Conservation (phyloP, 2,888 invertebrate species). For the Oscheius sp. region DNA sequence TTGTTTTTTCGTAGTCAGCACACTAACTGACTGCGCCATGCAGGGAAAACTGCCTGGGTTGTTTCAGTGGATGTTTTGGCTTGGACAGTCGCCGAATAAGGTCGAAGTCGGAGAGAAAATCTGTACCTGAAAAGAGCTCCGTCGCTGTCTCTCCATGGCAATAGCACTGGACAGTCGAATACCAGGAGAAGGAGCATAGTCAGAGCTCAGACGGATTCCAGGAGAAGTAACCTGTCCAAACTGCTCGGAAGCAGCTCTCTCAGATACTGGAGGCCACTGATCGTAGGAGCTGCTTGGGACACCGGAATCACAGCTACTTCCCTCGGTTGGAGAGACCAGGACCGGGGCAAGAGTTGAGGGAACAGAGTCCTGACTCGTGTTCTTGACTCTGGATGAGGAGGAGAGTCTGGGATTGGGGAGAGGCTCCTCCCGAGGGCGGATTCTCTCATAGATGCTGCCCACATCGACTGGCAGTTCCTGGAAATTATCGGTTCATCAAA, state of each 20-base stretch:
- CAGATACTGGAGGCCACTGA: slow-evolving; percentile 32
- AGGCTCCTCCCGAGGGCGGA: slow-evolving; percentile 22
- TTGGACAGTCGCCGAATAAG: too few relatives aligned
- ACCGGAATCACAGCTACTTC: slow-evolving; percentile 37
- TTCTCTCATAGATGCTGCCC: slow-evolving; percentile 30
- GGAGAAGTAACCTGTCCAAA: slow-evolving; percentile 35
- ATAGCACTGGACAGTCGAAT: slow-evolving; percentile 27
- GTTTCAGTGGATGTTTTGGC: too few relatives aligned
- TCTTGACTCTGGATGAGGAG: slow-evolving; percentile 19
- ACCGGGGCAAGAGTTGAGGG: slow-evolving; percentile 62
- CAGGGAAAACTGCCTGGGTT: too few relatives aligned
- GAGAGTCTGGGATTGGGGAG: slow-evolving; percentile 11
- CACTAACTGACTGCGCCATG: too few relatives aligned
- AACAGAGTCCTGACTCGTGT: slow-evolving; percentile 54
- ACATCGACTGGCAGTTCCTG: slow-evolving; percentile 23
- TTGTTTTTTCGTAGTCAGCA: too few relatives aligned
- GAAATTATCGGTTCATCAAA: neutral
- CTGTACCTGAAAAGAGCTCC: slow-evolving; percentile 51
- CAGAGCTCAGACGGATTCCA: slow-evolving; percentile 40
- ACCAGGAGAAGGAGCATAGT: slow-evolving; percentile 36
- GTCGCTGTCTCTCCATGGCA: slow-evolving; percentile 32
- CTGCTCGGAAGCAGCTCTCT: neutral
- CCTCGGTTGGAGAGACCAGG: slow-evolving; percentile 44
- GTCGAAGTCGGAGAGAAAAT: neutral
- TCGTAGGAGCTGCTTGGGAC: slow-evolving; percentile 28